These are phyloP conservation scores for Zingel zingel DNA, from an alignment of 2,113 vertebrate species.

Conservation along the genomic window DNA sequence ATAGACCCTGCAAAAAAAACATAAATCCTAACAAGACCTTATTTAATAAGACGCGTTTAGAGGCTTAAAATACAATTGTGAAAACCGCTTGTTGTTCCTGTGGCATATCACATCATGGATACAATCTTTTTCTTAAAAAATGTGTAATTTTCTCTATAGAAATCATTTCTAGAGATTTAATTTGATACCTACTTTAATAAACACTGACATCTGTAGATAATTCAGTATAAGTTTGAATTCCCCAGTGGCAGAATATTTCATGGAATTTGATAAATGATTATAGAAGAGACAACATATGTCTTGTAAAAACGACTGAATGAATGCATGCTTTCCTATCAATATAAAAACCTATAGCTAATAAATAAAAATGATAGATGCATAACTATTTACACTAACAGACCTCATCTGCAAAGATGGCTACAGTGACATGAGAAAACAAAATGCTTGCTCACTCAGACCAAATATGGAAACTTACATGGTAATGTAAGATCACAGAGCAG, in stretches of 20 bases:
- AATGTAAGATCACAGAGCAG: slow-evolving; percentile 3
- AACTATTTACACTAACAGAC: neutral
- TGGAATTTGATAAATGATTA: neutral
- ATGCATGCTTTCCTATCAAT: neutral
- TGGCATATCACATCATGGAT: neutral
- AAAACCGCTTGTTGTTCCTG: neutral
- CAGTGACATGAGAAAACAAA: neutral
- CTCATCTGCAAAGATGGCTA: neutral
- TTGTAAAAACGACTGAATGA: neutral
- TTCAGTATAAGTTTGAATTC: neutral
- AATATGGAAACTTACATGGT: slow-evolving; percentile 17
- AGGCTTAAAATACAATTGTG: neutral
- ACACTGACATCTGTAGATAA: slow-evolving; percentile 6
- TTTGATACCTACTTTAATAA: neutral
- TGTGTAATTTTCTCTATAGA: neutral
- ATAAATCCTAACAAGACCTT: neutral
- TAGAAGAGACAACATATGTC: neutral
- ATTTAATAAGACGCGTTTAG: neutral
- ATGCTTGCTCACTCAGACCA: slow-evolving; percentile 2
- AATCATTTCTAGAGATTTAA: neutral
- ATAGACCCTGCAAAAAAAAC: neutral
- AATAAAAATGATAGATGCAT: neutral
- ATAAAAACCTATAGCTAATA: neutral
- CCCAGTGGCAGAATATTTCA: neutral
- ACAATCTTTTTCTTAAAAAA: neutral